Evolutionary conservation across 30 jellyfish, hydroid and myxozoan genomes (phyloP).

Genomic region (Cassiopea andromeda): DNA sequence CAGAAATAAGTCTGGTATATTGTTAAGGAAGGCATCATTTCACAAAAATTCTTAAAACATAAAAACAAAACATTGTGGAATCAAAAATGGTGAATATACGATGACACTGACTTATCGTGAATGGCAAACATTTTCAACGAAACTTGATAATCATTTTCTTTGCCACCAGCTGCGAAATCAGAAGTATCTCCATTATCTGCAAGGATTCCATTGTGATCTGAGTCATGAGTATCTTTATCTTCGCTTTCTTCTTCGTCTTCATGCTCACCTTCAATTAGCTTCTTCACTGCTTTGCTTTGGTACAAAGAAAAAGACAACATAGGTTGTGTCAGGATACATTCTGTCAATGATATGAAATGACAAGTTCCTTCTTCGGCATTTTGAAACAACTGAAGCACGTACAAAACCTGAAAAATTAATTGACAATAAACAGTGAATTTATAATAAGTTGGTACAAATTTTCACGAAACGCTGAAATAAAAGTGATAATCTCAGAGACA

Average conservation of each 20-base stretch:
- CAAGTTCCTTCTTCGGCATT: slow-evolving; percentile 71
- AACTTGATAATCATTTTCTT: slow-evolving; percentile 38
- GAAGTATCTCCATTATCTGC: neutral
- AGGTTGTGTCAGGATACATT: slow-evolving; percentile 86
- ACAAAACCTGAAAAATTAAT: slow-evolving; percentile 67
- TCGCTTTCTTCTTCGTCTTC: slow-evolving; percentile 53
- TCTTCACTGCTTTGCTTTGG: slow-evolving; percentile 65
- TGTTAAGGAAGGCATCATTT: no score
- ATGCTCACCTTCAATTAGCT: neutral
- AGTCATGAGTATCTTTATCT: slow-evolving; percentile 40
- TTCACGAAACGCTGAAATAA: no score
- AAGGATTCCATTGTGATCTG: slow-evolving; percentile 31
- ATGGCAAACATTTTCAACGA: slow-evolving; percentile 77
- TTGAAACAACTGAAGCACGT: slow-evolving; percentile 74
- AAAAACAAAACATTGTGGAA: neutral
- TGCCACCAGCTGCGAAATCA: slow-evolving; percentile 18
- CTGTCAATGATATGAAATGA: slow-evolving; percentile 76
- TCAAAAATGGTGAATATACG: neutral
- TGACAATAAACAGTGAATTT: no score
- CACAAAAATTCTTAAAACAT: no score
- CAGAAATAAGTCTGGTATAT: no score
- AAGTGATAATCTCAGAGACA: no score
- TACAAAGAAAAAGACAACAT: slow-evolving; percentile 78
- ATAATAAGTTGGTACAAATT: no score
- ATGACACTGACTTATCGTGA: slow-evolving; percentile 65